These are phyloP conservation scores for Coregonus suidteri DNA, from an alignment of 2,797 vertebrate species.

Conservation along the genomic window DNA sequence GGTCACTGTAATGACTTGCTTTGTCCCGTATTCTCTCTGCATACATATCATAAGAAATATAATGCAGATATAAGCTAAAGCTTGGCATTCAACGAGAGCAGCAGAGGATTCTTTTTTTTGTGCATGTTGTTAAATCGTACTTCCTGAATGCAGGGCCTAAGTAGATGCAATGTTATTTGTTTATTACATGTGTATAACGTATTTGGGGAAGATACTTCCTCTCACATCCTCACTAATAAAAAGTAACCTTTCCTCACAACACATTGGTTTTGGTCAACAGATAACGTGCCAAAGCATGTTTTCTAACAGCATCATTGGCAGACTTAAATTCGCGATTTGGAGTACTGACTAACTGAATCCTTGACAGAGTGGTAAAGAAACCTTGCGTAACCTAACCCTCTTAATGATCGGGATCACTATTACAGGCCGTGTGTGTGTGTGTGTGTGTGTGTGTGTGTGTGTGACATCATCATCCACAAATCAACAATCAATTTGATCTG, in stretches of 20 bases:
- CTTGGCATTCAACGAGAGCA: background rate
- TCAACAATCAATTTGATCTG: background rate
- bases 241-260: too few species aligned
- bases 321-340: background rate
- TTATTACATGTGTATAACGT: background rate
- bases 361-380: background rate
- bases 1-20: background rate
- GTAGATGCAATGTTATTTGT: background rate
- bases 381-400: background rate
- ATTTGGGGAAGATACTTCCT: background rate
- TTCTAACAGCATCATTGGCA: background rate
- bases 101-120: background rate
- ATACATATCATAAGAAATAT: background rate
- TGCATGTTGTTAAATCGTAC: background rate
- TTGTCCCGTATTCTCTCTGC: background rate
- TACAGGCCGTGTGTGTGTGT: background rate
- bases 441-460: too few species aligned
- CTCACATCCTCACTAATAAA: too few species aligned
- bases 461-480: background rate
- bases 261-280: too few species aligned
- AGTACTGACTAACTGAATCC: background rate
- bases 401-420: conserved; percentile 11
- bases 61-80: background rate
- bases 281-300: too few species aligned
- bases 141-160: background rate